These are phyloP conservation scores for Aelia acuminata DNA, from an alignment of 2,888 invertebrate species.

Conservation along the genomic window DNA sequence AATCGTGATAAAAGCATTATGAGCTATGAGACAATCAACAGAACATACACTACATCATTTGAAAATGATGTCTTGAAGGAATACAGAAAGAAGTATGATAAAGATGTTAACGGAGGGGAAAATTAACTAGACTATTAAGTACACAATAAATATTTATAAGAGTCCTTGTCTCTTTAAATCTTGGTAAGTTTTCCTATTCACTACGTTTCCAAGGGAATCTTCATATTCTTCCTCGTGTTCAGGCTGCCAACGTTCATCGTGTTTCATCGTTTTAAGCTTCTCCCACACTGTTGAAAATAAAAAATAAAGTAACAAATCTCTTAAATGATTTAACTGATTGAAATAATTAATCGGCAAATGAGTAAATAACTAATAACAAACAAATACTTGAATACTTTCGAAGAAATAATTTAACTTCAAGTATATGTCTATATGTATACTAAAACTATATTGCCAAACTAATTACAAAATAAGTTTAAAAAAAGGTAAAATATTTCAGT, in stretches of 20 bases:
- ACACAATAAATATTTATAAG: slow-evolving; percentile 74
- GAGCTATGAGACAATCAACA: not conserved
- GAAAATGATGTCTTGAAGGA: not conserved
- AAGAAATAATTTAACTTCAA: too few species aligned
- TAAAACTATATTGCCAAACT: too few species aligned
- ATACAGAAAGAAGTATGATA: not conserved
- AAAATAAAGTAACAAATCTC: slow-evolving; percentile 68
- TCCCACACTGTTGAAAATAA: slow-evolving; percentile 84
- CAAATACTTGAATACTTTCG: not conserved
- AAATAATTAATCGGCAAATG: not conserved
- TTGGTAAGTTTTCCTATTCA: slow-evolving; percentile 97
- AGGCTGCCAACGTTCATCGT: slow-evolving; percentile 95
- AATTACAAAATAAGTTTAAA: too few species aligned
- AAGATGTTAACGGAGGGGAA: not conserved
- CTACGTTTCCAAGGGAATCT: slow-evolving; percentile 98
- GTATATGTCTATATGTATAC: too few species aligned
- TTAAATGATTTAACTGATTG: not conserved
- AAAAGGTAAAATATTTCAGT: too few species aligned
- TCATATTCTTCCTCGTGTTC: slow-evolving; percentile 99
- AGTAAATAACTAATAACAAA: not conserved
- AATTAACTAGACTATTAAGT: not conserved
- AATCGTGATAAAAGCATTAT: not conserved
- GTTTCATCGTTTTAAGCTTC: slow-evolving; percentile 95
- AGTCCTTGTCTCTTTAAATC: slow-evolving; percentile 98
- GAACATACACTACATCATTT: not conserved